Evolutionary conservation across 2,113 vertebrate species (phyloP).

Genomic region (Felis chaus): DNA sequence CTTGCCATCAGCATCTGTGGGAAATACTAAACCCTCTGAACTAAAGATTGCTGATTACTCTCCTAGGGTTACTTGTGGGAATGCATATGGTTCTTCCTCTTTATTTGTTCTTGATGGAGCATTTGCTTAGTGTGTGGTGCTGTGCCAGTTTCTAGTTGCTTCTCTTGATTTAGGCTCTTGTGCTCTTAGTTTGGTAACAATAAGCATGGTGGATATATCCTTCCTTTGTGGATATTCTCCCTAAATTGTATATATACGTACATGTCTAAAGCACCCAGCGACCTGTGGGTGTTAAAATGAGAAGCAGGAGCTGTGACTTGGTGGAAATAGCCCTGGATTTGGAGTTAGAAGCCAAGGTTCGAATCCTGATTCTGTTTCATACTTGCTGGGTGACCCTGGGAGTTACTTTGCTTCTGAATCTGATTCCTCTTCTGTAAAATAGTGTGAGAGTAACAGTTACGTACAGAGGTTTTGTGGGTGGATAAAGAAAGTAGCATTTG

Average conservation of each 20-base stretch:
- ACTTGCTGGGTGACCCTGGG: not conserved
- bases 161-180: not conserved
- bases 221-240: not conserved
- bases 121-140: not conserved
- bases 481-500: not conserved
- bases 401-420: constrained; percentile 14
- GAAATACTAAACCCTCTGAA: not conserved
- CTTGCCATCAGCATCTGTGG: not conserved
- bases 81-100: not conserved
- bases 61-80: not conserved
- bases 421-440: not conserved
- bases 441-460: not conserved
- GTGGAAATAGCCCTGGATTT: constrained; percentile 17
- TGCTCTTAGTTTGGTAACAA: not conserved
- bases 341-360: not conserved
- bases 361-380: not conserved
- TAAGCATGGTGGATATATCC: not conserved
- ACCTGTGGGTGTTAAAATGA: not conserved
- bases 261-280: not conserved
- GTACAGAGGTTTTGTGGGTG: not conserved
- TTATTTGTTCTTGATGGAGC: not conserved
- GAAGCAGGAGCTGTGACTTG: not conserved
- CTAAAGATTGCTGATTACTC: not conserved
- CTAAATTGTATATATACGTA: not conserved
- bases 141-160: not conserved